These are phyloP conservation scores for Nesometra sesokonis DNA, from an alignment of 35 echinoderm and acorn worm species.

Conservation along the genomic window DNA sequence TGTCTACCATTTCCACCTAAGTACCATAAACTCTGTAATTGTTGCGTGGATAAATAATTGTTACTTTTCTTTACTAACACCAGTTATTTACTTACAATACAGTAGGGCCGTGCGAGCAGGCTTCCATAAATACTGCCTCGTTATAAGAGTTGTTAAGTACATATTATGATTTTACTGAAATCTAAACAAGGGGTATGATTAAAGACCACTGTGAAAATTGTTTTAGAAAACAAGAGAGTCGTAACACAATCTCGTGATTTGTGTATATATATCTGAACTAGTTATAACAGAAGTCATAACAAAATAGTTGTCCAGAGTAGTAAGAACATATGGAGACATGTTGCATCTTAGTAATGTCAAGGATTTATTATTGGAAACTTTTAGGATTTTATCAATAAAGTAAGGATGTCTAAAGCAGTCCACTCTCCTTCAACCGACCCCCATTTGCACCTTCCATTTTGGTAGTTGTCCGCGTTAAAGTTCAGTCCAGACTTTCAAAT, in stretches of 20 bases:
- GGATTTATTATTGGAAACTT: background rate
- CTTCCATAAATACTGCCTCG: background rate
- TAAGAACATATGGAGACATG: too few species aligned
- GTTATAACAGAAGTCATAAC: background rate
- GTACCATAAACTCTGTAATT: background rate
- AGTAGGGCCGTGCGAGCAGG: background rate
- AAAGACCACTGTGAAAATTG: background rate
- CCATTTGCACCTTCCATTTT: too few species aligned
- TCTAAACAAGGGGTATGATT: background rate
- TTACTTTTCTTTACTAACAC: background rate
- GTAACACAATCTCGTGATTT: background rate
- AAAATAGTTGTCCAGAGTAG: background rate
- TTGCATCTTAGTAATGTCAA: too few species aligned
- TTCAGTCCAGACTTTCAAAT: too few species aligned
- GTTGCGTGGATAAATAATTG: background rate
- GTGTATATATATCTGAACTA: background rate
- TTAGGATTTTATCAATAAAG: background rate
- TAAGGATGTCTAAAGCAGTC: background rate
- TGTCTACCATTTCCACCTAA: background rate
- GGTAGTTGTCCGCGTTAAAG: too few species aligned
- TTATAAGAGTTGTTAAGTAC: background rate
- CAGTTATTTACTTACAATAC: background rate
- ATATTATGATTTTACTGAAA: slow-evolving; percentile 1
- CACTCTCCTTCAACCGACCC: too few species aligned
- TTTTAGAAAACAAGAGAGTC: background rate